These are phyloP conservation scores for Eudasyphora cyanicolor DNA, from an alignment of 2,888 invertebrate species.

Conservation along the genomic window DNA sequence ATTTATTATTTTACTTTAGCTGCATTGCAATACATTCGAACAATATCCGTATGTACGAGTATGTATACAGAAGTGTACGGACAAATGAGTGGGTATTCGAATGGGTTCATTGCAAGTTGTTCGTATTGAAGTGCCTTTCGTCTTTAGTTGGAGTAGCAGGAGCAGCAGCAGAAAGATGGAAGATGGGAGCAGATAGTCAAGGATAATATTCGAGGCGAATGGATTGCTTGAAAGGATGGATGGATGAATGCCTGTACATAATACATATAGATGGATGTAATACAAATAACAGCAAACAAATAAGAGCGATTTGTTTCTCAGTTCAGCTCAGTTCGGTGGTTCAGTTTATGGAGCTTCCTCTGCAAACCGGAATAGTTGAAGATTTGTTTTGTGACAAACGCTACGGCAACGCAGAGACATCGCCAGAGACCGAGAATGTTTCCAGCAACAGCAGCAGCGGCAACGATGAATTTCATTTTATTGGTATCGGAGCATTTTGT, in stretches of 20 bases:
- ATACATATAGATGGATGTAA: slow-evolving; percentile 54
- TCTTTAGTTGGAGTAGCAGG: too few relatives aligned
- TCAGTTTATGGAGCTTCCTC: slow-evolving; percentile 40
- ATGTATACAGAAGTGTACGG: slow-evolving; percentile 8
- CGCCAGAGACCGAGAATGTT: too few relatives aligned
- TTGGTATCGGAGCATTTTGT: slow-evolving; percentile 60
- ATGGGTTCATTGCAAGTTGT: too few relatives aligned
- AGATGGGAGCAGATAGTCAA: not conserved
- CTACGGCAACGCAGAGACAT: slow-evolving; percentile 2
- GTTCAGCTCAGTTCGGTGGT: too few relatives aligned
- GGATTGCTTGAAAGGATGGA: slow-evolving; percentile 10
- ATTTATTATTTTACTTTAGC: slow-evolving; percentile 40
- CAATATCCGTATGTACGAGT: slow-evolving; percentile 14
- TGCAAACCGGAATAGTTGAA: slow-evolving; percentile 24
- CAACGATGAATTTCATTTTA: slow-evolving; percentile 61
- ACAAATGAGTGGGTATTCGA: too few relatives aligned
- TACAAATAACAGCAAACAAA: slow-evolving; percentile 58
- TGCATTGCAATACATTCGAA: slow-evolving; percentile 42
- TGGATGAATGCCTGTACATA: slow-evolving; percentile 45
- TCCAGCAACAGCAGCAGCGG: not conserved
- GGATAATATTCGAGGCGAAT: not conserved
- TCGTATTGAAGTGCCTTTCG: slow-evolving; percentile 40
- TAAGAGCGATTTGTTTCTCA: slow-evolving; percentile 57
- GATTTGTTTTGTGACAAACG: slow-evolving; percentile 58
- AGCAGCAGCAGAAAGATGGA: not conserved